These are phyloP conservation scores for Siniperca undulata DNA, from an alignment of 2,797 vertebrate genomes.

Conservation along the genomic window DNA sequence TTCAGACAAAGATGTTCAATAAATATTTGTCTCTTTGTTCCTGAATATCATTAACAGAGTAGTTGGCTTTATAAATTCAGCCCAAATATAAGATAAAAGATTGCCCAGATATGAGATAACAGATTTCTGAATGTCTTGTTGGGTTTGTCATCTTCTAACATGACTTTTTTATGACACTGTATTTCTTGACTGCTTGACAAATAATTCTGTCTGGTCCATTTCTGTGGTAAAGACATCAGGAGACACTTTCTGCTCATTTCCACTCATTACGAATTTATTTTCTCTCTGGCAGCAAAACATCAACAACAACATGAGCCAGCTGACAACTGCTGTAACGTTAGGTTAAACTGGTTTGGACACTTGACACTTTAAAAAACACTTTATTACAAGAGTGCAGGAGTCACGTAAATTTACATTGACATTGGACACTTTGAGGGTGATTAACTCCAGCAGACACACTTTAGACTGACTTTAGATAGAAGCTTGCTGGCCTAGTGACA, in stretches of 20 bases:
- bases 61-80: neutral
- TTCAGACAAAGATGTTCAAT: neutral
- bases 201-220: neutral
- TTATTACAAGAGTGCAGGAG: no score
- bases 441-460: slow-evolving; percentile 34
- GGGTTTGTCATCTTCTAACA: neutral
- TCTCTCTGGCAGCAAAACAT: slow-evolving; percentile 24
- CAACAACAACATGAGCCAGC: slow-evolving; percentile 31
- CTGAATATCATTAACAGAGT: slow-evolving; percentile 4
- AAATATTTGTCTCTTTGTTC: neutral
- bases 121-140: neutral
- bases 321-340: slow-evolving; percentile 15
- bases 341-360: slow-evolving; percentile 45
- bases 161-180: neutral
- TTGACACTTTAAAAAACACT: slow-evolving; percentile 12
- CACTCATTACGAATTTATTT: slow-evolving; percentile 47
- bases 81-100: neutral
- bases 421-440: slow-evolving; percentile 33
- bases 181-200: neutral
- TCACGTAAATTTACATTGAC: no score
- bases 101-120: neutral
- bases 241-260: slow-evolving; percentile 22
- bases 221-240: neutral
- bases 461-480: neutral
- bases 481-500: neutral